Evolutionary conservation across 2,113 vertebrate genomes (phyloP).

Genomic region (Sturnira hondurensis): DNA sequence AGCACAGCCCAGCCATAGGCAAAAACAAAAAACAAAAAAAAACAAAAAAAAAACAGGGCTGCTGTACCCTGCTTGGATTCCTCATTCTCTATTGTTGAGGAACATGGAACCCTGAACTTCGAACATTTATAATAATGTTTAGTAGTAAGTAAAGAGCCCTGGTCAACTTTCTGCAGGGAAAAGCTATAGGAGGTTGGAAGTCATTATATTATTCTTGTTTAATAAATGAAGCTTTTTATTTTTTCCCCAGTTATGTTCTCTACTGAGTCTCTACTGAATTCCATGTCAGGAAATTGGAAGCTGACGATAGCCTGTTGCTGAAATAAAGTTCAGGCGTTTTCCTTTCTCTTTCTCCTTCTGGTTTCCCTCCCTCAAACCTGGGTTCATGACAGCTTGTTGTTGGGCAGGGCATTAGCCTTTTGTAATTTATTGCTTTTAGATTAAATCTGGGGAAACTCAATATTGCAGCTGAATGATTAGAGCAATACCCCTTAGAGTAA

Average conservation of each 20-base stretch:
- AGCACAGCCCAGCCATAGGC: background rate
- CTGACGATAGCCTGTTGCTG: slow-evolving; percentile 83
- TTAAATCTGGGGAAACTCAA: slow-evolving; percentile 97
- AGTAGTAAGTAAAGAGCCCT: slow-evolving; percentile 51
- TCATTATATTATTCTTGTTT: slow-evolving; percentile 20
- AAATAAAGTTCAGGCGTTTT: slow-evolving; percentile 80
- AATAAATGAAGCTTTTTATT: slow-evolving; percentile 71
- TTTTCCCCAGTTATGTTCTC: slow-evolving; percentile 57
- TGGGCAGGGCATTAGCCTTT: slow-evolving; percentile 88
- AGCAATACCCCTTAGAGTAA: slow-evolving; percentile 93
- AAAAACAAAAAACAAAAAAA: no score
- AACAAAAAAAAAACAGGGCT: background rate
- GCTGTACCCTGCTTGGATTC: background rate
- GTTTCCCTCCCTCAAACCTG: slow-evolving; percentile 79
- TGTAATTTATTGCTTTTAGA: slow-evolving; percentile 98
- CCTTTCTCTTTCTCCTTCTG: slow-evolving; percentile 53
- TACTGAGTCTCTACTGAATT: slow-evolving; percentile 64
- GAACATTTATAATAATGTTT: slow-evolving; percentile 64
- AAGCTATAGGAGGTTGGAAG: slow-evolving; percentile 54
- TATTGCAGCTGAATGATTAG: slow-evolving; percentile 99
- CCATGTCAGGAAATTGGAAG: slow-evolving; percentile 78
- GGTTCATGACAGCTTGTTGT: slow-evolving; percentile 86
- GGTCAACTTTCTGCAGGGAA: slow-evolving; percentile 70
- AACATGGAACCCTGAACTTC: slow-evolving; percentile 44
- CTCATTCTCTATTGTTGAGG: background rate